Evolutionary conservation across 2,113 vertebrate genomes (phyloP), one percentile per base, ranked within the genome.

Genomic region (Passer montanus): DNA sequence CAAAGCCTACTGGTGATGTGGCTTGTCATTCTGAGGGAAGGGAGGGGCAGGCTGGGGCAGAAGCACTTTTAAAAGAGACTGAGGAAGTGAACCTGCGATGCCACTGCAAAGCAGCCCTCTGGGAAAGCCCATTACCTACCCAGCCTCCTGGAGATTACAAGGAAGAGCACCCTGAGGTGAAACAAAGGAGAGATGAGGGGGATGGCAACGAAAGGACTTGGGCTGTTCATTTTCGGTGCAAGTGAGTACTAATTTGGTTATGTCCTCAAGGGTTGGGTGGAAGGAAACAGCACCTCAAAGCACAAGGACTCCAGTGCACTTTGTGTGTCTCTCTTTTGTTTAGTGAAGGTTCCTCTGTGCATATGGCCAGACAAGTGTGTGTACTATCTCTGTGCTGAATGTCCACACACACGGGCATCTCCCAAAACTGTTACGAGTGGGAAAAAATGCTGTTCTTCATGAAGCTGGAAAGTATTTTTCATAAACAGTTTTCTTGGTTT

Each of bases 161-260:
- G 59, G 73, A 91, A 87, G 44, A 93, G 52, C 55, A 88, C 35
- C 33, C 14, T 73, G 63, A 74, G 46, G 64, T 53, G 72, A 89
- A 87, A 67, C 28, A 30, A 72, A 92, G 78, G 33, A 80, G 68
- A 64, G 39, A 66, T 15, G 43, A 96, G 41, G 55, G 67, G 39
- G 76, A 93, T 2, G 8, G 52, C 72, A 74, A 85, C 47, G 64
- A 55, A 81, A 67, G 52, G 18, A 64, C 76, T 56, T 14, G 55
- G 66, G 69, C 79, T 97, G 64, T 79, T 96, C 50, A 3, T 69
- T 18, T 87, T 98, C 64, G 97, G 95, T 68, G 47, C 88, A 27
- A 87, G 98, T 98, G 60, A 98, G 98, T 97, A 63, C 70, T 84
- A 35, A 77, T 83, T 67, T 79, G 26, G 10, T 90, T 93, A 44